Conservation (phyloP, 2,113 vertebrate species). For the Eupsittula cactorum region DNA sequence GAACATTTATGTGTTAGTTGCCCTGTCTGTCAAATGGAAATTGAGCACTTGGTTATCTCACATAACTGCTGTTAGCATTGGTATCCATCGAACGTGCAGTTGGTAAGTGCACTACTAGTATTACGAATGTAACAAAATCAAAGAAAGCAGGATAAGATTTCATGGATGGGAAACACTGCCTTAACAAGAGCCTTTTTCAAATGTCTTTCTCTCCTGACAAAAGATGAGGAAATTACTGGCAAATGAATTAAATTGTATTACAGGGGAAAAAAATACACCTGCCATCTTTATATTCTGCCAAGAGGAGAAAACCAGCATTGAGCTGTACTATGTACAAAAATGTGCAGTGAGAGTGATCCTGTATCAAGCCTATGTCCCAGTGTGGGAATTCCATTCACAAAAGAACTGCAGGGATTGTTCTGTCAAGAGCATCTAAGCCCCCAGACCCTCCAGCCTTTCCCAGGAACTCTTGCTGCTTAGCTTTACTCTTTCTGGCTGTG, state of each 20-base stretch:
- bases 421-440: neutral
- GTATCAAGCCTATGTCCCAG: neutral
- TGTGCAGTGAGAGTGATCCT: neutral
- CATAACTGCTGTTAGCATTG: neutral
- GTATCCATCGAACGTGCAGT: neutral
- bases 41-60: neutral
- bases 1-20: neutral
- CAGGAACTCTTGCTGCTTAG: neutral
- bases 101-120: neutral
- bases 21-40: neutral
- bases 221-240: slow-evolving; percentile 45
- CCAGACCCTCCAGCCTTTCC: neutral
- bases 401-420: neutral
- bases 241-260: slow-evolving; percentile 9
- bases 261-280: neutral
- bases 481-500: slow-evolving; percentile 26
- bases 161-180: slow-evolving; percentile 26
- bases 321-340: neutral
- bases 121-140: slow-evolving; percentile 32
- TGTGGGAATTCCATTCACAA: neutral
- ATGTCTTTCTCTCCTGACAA: slow-evolving; percentile 4
- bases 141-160: slow-evolving; percentile 44
- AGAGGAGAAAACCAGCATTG: neutral
- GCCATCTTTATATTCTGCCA: neutral
- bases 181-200: slow-evolving; percentile 47